Conservation (phyloP, 2,797 vertebrate genomes). For the Scleropages formosus region DNA sequence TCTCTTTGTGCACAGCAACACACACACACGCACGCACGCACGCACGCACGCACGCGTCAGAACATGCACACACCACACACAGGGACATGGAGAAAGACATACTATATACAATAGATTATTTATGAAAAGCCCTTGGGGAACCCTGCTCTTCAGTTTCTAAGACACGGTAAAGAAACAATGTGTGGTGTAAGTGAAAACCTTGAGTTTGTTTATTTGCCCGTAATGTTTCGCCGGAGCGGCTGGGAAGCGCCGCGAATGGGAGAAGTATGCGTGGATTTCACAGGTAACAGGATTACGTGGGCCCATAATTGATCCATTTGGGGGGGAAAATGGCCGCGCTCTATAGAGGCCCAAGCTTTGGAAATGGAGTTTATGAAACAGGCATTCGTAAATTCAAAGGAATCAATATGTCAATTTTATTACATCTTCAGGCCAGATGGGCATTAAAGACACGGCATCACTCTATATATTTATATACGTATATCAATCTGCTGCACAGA, state of each 20-base stretch:
- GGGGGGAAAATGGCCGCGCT: constrained; percentile 78
- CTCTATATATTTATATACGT: constrained; percentile 40
- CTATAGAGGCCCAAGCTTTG: constrained; percentile 82
- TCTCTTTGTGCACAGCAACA: constrained; percentile 47
- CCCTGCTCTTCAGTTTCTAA: constrained; percentile 66
- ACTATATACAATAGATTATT: background rate
- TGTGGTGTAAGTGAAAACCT: constrained; percentile 80
- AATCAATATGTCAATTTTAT: constrained; percentile 94
- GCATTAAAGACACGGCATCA: constrained; percentile 79
- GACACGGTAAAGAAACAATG: constrained; percentile 65
- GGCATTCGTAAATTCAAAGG: constrained; percentile 87
- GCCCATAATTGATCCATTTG: constrained; percentile 95
- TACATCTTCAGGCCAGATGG: constrained; percentile 85
- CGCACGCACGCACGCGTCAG: background rate
- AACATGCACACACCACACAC: background rate
- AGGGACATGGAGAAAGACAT: too few species aligned
- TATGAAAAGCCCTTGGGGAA: constrained; percentile 65
- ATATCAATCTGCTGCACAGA: constrained; percentile 17
- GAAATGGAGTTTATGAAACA: constrained; percentile 90
- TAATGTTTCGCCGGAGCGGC: constrained; percentile 84
- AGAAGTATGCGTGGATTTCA: constrained; percentile 90
- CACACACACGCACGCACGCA: constrained; percentile 35
- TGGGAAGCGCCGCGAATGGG: constrained; percentile 84
- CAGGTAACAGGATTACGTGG: constrained; percentile 94
- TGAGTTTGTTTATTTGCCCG: constrained; percentile 82